Base-by-base conservation (phyloP, 2,797 vertebrate species). In the Lycodopsis pacificus region DNA sequence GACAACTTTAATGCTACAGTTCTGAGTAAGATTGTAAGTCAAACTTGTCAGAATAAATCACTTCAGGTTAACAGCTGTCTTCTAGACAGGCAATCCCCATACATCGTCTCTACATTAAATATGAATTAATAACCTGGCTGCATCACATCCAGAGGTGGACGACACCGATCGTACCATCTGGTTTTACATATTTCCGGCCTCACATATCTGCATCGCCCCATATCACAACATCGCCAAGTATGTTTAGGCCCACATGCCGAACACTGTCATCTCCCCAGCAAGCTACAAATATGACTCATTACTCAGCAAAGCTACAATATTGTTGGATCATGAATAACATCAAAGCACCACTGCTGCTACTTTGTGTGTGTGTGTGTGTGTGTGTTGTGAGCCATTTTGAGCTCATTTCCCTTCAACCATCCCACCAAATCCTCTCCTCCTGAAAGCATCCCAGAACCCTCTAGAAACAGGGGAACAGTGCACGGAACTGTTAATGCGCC, bases 251-350 rank as follows among this genome's bases (percentile, higher is more conserved):
- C 20, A 59, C 17, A 57, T 56, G 48, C 36, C 65, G 6, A 19
- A 20, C 12, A 48, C 32, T 74, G 68, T 49, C 13, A 4, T n/a
- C 30, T 42, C 49, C 20, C 56, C 71, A 64, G 48, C 65, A 65
- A n/a, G 22, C 38, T 66, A 36, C 30, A 70, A 36, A 67, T 34
- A 53, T 48, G 51, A 64, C 12, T 78, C 78, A 84, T 79, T 51
- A 81, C 77, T 81, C 82, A 77, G 82, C 77, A 81, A 77, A 27
- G 69, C 68, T 77, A 27, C 17, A 53, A 25, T 54, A 53, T 6
- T 30, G 56, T 40, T 19, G 63, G 48, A 46, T 76, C 48, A 69
- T 46, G 70, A 62, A 30, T 1, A 77, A n/a, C 64, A 70, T 36
- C 10, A 20, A 51, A 27, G 15, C 53, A 1, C 64, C 25, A 65